Evolutionary conservation across 1,140 invertebrate species (phyloP), one percentile per base, ranked within the genome.

Genomic region (Archivesica marissinica): DNA sequence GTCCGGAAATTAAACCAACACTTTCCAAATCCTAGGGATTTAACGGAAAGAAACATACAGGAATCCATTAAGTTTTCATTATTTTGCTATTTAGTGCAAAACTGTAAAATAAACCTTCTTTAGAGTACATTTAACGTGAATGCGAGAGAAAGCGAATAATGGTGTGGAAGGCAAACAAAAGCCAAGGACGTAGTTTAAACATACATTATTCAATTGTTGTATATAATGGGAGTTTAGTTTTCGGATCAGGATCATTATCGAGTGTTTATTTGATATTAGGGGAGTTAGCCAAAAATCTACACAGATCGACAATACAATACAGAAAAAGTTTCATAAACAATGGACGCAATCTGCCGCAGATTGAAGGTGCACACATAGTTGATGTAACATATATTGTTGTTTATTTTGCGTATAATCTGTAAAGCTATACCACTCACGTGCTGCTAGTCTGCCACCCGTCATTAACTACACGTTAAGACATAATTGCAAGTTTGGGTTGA

Each of bases 31-130:
- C 44, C 38, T 11, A 33, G 56, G 56, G 59, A 66, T 64, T 79
- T 79, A 79, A 79, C 77, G 47, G 68, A 64, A 41, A 59, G 28
- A 25, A 50, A n/a, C 68, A 41, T 50, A 79, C 25, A 41, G 44
- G 77, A 68, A 79, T 79, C 77, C 77, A 79, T 79, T 79, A 79
- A 79, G 59, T 79, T 79, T 59, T 79, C 77, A 79, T 79, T 79
- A 79, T 79, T 79, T 79, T 79, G 11, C 56, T 59, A 79, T 79
- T 64, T 79, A 33, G 23, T 47, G 33, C 77, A 50, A 79, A 79
- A 79, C 77, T 66, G 56, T 79, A 30, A 79, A 79, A 54, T 66
- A 79, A 79, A 79, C 77, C 50, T 39, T 64, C 28, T 33, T 28
- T 25, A 50, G 59, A 79, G 77, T 79, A 59, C 39, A 79, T 79